Conservation (phyloP, 2,888 invertebrate species). For the Cephus pygmeus region DNA sequence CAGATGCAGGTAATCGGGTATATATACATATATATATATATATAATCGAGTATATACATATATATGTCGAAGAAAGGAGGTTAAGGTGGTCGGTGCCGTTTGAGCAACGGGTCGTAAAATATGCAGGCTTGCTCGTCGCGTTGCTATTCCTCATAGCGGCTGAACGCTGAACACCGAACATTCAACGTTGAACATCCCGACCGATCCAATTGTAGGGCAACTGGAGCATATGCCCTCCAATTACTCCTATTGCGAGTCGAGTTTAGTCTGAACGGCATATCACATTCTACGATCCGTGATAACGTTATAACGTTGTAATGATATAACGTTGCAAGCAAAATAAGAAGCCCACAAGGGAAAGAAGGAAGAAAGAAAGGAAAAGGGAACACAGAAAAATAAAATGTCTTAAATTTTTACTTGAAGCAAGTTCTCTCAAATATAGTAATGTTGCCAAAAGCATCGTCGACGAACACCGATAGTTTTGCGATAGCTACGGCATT, state of each 20-base stretch:
- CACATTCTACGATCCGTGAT: not conserved
- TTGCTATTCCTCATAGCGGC: constrained; percentile 4
- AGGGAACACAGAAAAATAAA: too few relatives aligned
- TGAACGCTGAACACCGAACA: not conserved
- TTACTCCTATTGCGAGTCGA: not conserved
- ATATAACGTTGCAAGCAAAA: not conserved
- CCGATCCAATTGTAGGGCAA: constrained; percentile 1
- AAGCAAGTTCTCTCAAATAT: not conserved
- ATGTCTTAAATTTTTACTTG: not conserved
- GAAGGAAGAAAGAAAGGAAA: not conserved
- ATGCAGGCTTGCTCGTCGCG: constrained; percentile 31
- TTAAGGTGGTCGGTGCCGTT: constrained; percentile 1
- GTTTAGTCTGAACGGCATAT: not conserved
- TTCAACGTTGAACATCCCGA: not conserved
- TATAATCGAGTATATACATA: not conserved
- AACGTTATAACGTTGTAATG: not conserved
- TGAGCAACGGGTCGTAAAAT: constrained; percentile 38
- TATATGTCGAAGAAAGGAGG: not conserved
- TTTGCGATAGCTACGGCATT: not conserved
- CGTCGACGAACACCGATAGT: not conserved
- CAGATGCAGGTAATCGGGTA: not conserved
- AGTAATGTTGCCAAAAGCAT: not conserved
- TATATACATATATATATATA: not conserved
- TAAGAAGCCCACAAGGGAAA: not conserved
- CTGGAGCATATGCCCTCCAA: constrained; percentile 1